These are phyloP conservation scores for Leptinotarsa peninsularis DNA, from an alignment of 2,888 invertebrate species.

Conservation along the genomic window DNA sequence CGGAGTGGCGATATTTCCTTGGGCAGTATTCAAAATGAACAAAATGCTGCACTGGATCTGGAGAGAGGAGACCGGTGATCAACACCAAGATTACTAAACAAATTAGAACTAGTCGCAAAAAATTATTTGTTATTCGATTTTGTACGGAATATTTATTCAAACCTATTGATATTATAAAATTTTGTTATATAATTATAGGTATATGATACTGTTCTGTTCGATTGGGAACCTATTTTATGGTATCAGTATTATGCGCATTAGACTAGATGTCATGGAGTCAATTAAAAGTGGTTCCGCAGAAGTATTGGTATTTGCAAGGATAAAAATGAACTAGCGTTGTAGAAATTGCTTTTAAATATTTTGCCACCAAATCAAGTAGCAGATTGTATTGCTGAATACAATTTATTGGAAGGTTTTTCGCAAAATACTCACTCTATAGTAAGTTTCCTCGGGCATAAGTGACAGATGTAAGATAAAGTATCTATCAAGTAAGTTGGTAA, in stretches of 20 bases:
- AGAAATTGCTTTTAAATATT: no score
- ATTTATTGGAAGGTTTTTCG: no score
- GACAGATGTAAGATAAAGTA: no score
- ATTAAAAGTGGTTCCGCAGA: not conserved
- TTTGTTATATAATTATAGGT: conserved; percentile 39
- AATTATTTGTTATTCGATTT: conserved; percentile 39
- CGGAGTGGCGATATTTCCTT: conserved; percentile 79
- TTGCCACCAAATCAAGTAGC: no score
- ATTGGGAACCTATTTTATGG: conserved; percentile 1
- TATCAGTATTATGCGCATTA: conserved; percentile 11
- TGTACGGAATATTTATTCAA: conserved; percentile 40
- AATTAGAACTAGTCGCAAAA: conserved; percentile 40
- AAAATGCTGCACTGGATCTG: conserved; percentile 63
- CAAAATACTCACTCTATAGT: not conserved
- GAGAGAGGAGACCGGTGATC: conserved; percentile 49
- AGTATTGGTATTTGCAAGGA: not conserved
- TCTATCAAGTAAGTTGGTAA: no score
- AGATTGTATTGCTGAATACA: no score
- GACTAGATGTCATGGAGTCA: not conserved
- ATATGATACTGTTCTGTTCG: conserved; percentile 16
- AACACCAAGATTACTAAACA: conserved; percentile 37
- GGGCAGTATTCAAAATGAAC: conserved; percentile 70
- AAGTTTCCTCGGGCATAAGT: not conserved
- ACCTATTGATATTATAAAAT: conserved; percentile 38
- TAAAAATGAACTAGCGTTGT: no score